Evolutionary conservation across 1,140 invertebrate species (phyloP).

Genomic region (Gonioctena quinquepunctata): DNA sequence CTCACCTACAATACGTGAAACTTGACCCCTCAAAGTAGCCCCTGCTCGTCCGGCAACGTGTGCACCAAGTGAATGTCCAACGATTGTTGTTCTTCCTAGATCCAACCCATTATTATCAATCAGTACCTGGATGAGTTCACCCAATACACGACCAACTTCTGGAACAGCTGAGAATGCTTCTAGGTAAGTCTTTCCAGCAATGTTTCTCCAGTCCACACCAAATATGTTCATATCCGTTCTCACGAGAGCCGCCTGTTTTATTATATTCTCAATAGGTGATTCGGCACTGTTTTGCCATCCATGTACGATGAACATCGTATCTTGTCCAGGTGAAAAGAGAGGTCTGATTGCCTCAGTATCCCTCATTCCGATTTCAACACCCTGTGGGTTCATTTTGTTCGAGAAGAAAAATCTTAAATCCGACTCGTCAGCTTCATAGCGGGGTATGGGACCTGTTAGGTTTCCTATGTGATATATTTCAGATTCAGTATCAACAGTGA

Average conservation of each 20-base stretch:
- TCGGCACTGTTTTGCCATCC: conserved; percentile 49
- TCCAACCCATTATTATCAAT: conserved; percentile 53
- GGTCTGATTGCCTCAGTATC: too few relatives aligned
- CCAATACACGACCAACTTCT: conserved; percentile 58
- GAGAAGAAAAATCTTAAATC: too few relatives aligned
- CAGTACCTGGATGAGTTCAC: conserved; percentile 61
- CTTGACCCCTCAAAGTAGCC: conserved; percentile 47
- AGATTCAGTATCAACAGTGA: too few relatives aligned
- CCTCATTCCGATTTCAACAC: too few relatives aligned
- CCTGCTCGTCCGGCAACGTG: conserved; percentile 68
- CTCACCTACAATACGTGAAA: conserved; percentile 51
- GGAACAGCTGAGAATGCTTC: conserved; percentile 58
- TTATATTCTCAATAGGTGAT: conserved; percentile 40
- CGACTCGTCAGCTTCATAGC: too few relatives aligned
- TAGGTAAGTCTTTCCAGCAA: conserved; percentile 51
- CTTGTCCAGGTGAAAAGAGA: too few relatives aligned
- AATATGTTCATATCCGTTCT: conserved; percentile 61
- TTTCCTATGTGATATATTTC: too few relatives aligned
- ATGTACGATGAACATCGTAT: conserved; percentile 46
- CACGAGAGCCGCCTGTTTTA: conserved; percentile 51
- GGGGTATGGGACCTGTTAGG: too few relatives aligned
- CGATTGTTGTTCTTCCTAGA: conserved; percentile 61
- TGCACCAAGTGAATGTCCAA: conserved; percentile 72
- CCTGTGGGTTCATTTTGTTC: too few relatives aligned
- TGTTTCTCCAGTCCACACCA: conserved; percentile 61